Percentiles rank a stretch among this genome's conserved stretches.
Conservation (phyloP, 2,797 vertebrate species). For the Gymnopithys bicolor region DNA sequence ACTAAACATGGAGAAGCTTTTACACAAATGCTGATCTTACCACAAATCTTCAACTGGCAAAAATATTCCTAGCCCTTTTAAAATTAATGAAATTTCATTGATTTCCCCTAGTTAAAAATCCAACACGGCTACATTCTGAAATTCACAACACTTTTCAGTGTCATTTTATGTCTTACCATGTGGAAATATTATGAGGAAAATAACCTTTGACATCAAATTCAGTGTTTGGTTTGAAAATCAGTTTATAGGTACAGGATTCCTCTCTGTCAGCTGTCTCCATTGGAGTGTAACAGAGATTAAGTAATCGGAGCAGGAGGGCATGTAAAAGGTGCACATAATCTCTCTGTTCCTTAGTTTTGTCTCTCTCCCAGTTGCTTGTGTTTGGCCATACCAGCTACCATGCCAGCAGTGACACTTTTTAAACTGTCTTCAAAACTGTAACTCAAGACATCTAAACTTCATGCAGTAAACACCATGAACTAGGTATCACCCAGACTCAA, state of each 20-base stretch:
- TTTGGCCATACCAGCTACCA: neutral
- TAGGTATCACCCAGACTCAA: neutral
- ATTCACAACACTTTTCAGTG: neutral
- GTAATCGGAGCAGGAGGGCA: neutral
- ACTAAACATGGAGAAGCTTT: neutral
- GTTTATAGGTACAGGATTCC: neutral
- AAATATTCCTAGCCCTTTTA: neutral
- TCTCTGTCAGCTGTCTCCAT: neutral
- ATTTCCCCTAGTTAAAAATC: neutral
- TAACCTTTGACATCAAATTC: neutral
- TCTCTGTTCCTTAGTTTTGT: neutral
- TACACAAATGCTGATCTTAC: neutral
- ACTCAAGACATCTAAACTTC: neutral
- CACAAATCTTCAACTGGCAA: neutral
- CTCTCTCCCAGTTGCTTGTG: neutral
- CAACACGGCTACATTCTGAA: neutral
- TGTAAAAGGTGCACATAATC: neutral
- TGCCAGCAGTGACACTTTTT: neutral
- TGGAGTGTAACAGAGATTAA: neutral
- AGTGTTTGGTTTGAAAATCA: neutral
- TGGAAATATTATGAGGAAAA: neutral
- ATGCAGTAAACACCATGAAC: neutral
- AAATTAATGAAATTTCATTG: neutral
- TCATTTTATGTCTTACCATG: neutral
- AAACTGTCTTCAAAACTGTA: neutral